These are phyloP conservation scores for Myiozetetes cayanensis DNA, from an alignment of 2,113 vertebrate genomes.

Conservation along the genomic window DNA sequence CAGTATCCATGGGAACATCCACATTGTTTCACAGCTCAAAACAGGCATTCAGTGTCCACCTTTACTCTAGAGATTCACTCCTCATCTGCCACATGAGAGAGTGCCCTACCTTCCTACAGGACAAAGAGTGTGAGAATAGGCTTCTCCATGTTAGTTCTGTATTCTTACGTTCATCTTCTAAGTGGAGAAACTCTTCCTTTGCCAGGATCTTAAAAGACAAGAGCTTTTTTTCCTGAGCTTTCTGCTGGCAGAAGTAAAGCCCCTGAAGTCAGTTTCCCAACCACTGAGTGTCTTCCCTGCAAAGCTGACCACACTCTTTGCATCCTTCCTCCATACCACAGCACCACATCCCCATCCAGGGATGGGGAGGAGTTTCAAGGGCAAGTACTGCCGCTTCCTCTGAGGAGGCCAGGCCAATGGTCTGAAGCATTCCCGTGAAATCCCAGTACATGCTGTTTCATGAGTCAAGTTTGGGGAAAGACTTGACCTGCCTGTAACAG, in stretches of 20 bases:
- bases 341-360: not conserved
- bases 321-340: not conserved
- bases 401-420: not conserved
- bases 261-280: not conserved
- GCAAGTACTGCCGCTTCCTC: not conserved
- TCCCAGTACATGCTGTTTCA: not conserved
- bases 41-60: constrained; percentile 41
- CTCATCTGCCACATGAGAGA: constrained; percentile 1
- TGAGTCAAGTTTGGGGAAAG: not conserved
- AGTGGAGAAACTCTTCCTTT: not conserved
- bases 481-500: not conserved
- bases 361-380: not conserved
- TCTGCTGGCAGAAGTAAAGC: not conserved
- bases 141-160: constrained; percentile 1
- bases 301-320: not conserved
- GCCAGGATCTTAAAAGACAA: not conserved
- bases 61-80: constrained; percentile 6
- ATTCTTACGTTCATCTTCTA: not conserved
- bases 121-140: not conserved
- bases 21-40: not conserved
- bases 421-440: not conserved
- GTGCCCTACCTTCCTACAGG: not conserved
- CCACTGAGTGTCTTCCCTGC: not conserved
- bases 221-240: not conserved
- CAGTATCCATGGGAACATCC: constrained; percentile 52